Conservation (phyloP, 2,888 invertebrate genomes). For the Smittia sp. region DNA sequence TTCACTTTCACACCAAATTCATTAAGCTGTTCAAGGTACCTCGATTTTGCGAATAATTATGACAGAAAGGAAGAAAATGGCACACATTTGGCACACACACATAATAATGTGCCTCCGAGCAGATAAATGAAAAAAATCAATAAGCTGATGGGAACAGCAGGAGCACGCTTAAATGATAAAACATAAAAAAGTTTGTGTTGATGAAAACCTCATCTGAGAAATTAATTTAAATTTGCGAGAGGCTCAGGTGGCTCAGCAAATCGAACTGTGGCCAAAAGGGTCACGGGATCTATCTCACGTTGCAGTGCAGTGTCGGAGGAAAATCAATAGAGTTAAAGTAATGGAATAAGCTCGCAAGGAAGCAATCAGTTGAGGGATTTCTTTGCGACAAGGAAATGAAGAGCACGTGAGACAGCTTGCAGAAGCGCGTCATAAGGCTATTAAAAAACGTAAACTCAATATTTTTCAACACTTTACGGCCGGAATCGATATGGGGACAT, state of each 20-base stretch:
- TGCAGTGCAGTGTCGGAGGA: background rate
- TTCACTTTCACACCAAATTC: background rate
- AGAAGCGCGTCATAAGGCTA: no score
- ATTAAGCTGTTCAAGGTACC: constrained; percentile 14
- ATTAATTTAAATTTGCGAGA: background rate
- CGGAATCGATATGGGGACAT: no score
- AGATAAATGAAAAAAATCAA: constrained; percentile 41
- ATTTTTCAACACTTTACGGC: no score
- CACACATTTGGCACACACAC: constrained; percentile 36
- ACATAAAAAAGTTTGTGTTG: constrained; percentile 11
- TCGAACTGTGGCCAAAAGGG: no score
- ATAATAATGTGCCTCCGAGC: background rate
- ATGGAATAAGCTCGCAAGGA: background rate
- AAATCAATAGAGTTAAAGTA: constrained; percentile 28
- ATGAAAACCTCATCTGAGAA: constrained; percentile 15
- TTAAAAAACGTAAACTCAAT: no score
- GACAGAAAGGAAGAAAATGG: constrained; percentile 25
- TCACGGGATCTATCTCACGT: background rate
- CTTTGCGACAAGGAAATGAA: background rate
- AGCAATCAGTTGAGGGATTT: constrained; percentile 12
- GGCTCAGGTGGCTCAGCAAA: background rate
- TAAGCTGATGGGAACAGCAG: constrained; percentile 29
- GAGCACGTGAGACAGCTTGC: no score
- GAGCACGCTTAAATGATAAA: constrained; percentile 34
- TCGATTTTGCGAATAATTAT: constrained; percentile 18